Base-by-base conservation (phyloP, 2,113 vertebrate species). In the Empidonax traillii region DNA sequence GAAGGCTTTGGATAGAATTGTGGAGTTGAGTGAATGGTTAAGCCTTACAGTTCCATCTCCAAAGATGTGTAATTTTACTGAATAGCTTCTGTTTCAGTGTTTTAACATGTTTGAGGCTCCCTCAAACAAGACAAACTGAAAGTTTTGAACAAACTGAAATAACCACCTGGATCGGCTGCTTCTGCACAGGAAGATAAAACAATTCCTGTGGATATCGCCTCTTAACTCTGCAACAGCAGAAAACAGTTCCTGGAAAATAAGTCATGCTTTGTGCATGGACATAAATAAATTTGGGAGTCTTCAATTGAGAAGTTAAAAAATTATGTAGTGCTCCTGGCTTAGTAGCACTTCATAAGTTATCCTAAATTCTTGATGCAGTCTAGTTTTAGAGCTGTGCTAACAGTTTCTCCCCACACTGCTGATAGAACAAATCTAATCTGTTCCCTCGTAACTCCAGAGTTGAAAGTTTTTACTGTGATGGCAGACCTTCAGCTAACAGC, bases 401-500 rank as follows among this genome's bases (percentile, higher is more conserved):
- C 24, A 2, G 39, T 81, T 93, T 93, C 59, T 92, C 59, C 83
- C 76, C 39, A 44, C 3, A 0, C 61, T 81, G 43, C 90, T 95
- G 68, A 93, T 94, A 93, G 79, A 59, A 72, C 39, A 88, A 93
- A 76, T 84, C 75, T 96, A 86, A 97, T 96, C 94, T 93, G 35
- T 86, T 95, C 77, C 68, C 72, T 90, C 0, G 6, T 93, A 78
- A 92, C 61, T 96, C 77, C 74, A 43, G 68, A 89, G 94, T 47
- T 92, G 51, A 84, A 96, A 93, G 88, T 86, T 90, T 90, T 94
- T 78, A 51, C 80, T 90, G 72, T 71, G 72, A 77, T 94, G 79
- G 94, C 88, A 96, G 95, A 92, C 93, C 82, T 89, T 93, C 86
- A 90, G 1, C 89, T 94, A 90, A 90, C 88, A 95, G 88, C 79